phyloP scores from a whole-genome alignment of 2,113 vertebrate species.

The Empidonax alnorum region DNA sequence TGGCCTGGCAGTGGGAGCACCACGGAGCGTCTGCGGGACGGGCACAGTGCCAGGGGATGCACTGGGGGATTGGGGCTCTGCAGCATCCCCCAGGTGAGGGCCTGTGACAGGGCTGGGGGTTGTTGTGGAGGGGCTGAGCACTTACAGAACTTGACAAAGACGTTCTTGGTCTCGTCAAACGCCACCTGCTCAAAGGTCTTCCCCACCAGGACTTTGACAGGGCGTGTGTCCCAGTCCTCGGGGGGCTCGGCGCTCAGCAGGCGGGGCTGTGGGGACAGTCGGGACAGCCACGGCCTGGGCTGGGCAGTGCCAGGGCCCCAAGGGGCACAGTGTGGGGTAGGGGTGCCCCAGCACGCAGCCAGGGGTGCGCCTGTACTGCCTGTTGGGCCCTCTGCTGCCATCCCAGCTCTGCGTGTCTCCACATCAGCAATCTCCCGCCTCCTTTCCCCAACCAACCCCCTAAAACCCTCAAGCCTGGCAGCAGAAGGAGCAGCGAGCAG shows the following conservation, averaged over 20 bases:
- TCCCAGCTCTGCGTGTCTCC: not conserved
- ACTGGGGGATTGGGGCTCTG: accelerated
- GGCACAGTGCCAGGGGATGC: accelerated
- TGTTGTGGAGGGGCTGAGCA: not conserved
- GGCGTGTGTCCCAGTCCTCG: slow-evolving; percentile 85
- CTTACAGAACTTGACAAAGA: slow-evolving; percentile 97
- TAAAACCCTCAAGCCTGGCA: not conserved
- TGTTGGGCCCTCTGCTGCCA: not conserved
- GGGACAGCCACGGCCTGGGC: not conserved
- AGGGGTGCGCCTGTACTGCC: not conserved
- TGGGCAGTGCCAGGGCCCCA: not conserved
- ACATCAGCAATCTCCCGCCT: accelerated
- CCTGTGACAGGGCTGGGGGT: accelerated
- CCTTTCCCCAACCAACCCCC: not conserved
- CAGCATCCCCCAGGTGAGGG: accelerated
- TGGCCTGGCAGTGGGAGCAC: slow-evolving; percentile 90
- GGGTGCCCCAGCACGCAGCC: not conserved
- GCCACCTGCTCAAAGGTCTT: slow-evolving; percentile 91
- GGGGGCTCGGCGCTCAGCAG: slow-evolving; percentile 84
- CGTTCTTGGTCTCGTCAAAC: slow-evolving; percentile 87
- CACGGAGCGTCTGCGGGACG: slow-evolving; percentile 84
- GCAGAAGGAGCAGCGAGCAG: not conserved
- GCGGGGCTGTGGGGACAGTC: slow-evolving; percentile 75
- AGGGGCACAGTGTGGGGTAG: not conserved
- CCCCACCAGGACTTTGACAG: slow-evolving; percentile 89